Evolutionary conservation across 2,888 invertebrate genomes (phyloP).

Genomic region (Netelia fuscicornis): DNA sequence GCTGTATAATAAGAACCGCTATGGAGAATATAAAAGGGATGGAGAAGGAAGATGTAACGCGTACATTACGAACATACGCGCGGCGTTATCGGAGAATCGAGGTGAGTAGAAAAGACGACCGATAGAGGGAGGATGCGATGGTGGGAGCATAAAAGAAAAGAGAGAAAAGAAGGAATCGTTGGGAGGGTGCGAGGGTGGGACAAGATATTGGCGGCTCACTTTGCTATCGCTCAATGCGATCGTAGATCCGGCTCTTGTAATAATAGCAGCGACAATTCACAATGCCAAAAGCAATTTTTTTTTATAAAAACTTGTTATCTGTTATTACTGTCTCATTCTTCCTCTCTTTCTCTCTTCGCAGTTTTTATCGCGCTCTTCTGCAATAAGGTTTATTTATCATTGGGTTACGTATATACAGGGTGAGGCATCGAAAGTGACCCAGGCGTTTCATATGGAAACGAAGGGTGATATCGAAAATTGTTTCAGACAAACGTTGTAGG

Average conservation of each 20-base stretch:
- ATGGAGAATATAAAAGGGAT: background rate
- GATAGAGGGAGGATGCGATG: background rate
- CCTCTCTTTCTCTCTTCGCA: conserved; percentile 14
- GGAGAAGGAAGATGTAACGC: conserved; percentile 22
- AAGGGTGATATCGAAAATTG: too few species aligned
- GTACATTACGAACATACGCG: background rate
- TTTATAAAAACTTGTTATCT: background rate
- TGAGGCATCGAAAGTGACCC: too few species aligned
- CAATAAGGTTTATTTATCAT: conserved; percentile 9
- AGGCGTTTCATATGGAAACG: too few species aligned
- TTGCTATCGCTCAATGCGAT: conserved; percentile 55
- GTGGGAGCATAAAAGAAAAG: background rate
- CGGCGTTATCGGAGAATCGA: conserved; percentile 48
- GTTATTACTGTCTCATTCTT: conserved; percentile 1
- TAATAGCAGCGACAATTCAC: conserved; percentile 32
- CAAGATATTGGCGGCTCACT: conserved; percentile 43
- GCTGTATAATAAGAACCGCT: conserved; percentile 40
- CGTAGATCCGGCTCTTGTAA: too few species aligned
- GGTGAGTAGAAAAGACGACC: conserved; percentile 12
- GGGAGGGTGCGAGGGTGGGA: too few species aligned
- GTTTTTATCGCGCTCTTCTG: conserved; percentile 3
- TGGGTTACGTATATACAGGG: background rate
- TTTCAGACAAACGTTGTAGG: too few species aligned
- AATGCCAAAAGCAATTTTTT: conserved; percentile 17
- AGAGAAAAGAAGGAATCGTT: conserved; percentile 11